These are phyloP conservation scores for Ptychodera flava DNA, from an alignment of 35 echinoderm and acorn worm species.

Conservation along the genomic window DNA sequence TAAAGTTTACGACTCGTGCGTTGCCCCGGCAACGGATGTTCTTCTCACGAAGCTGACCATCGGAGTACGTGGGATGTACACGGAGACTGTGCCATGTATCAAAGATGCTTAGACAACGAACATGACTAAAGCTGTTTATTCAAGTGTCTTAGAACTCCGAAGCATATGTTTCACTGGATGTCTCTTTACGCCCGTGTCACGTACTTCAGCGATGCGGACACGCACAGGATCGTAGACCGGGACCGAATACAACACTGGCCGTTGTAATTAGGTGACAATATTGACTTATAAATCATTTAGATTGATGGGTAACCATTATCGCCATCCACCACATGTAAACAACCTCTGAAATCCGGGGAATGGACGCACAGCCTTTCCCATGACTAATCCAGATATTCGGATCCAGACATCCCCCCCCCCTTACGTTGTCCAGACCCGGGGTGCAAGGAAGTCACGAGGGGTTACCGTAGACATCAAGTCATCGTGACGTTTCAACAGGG, in stretches of 20 bases:
- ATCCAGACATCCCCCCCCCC: background rate
- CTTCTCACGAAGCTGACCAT: background rate
- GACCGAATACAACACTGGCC: background rate
- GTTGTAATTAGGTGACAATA: background rate
- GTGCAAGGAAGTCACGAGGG: background rate
- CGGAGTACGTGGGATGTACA: background rate
- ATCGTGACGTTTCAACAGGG: too few species aligned
- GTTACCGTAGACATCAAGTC: too few species aligned
- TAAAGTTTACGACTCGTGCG: background rate
- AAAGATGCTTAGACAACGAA: background rate
- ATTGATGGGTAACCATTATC: background rate
- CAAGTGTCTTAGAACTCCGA: background rate
- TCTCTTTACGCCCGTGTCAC: background rate
- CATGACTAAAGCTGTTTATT: slow-evolving; percentile 1
- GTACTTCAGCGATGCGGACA: background rate
- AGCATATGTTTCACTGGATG: background rate
- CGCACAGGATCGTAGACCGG: background rate
- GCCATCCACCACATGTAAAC: background rate
- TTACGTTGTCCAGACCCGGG: background rate
- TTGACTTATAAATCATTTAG: background rate
- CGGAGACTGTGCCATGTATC: background rate
- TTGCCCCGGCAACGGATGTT: background rate
- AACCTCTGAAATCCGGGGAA: background rate
- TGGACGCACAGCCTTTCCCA: background rate
- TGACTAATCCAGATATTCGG: background rate